phyloP scores from a whole-genome alignment of 2,797 vertebrate species.

The Liparis tanakae region DNA sequence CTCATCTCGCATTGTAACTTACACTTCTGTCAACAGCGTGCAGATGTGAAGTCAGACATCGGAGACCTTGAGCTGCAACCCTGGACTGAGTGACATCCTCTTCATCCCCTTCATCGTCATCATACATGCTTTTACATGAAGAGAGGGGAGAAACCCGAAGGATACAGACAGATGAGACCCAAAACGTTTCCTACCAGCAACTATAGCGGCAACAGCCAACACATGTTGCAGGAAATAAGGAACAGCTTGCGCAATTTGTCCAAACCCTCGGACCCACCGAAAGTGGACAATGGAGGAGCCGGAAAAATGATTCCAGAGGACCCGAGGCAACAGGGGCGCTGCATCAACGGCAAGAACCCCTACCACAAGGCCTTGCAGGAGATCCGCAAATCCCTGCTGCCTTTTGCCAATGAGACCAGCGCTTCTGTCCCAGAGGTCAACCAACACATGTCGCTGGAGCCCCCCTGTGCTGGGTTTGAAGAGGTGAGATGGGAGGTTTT shows the following conservation, averaged over 20 bases:
- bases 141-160: slow-evolving; percentile 97
- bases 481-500: slow-evolving; percentile 83
- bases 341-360: slow-evolving; percentile 88
- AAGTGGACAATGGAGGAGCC: slow-evolving; percentile 81
- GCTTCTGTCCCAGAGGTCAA: slow-evolving; percentile 85
- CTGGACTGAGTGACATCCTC: slow-evolving; percentile 60
- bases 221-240: slow-evolving; percentile 98
- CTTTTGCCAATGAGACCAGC: slow-evolving; percentile 89
- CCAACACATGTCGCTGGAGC: slow-evolving; percentile 88
- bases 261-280: slow-evolving; percentile 91
- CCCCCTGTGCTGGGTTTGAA: slow-evolving; percentile 89
- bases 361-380: slow-evolving; percentile 94
- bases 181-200: slow-evolving; percentile 97
- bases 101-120: slow-evolving; percentile 76
- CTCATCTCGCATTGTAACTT: slow-evolving; percentile 20
- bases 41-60: slow-evolving; percentile 65
- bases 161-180: slow-evolving; percentile 98
- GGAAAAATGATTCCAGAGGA: slow-evolving; percentile 88
- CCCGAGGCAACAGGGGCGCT: slow-evolving; percentile 88
- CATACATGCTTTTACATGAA: slow-evolving; percentile 97
- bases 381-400: slow-evolving; percentile 93
- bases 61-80: slow-evolving; percentile 25
- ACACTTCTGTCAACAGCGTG: slow-evolving; percentile 53
- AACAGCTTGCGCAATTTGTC: slow-evolving; percentile 95
- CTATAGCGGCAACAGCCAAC: slow-evolving; percentile 94